phyloP scores from a whole-genome alignment of 92 coral and sea anemone species.

The Pocillopora grandis region DNA sequence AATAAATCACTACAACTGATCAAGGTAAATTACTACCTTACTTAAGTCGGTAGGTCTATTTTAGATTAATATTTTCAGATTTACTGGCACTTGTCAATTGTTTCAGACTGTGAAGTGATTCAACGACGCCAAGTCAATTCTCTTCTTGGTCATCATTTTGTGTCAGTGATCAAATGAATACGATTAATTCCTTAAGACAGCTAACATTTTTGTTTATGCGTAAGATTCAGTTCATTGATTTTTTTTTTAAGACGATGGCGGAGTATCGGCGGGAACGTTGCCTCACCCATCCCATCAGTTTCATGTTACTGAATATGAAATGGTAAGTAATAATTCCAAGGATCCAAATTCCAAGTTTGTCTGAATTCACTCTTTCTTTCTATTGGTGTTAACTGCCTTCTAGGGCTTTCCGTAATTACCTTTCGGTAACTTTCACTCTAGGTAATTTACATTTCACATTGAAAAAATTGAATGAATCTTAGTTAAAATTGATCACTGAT shows the following conservation, averaged over 20 bases:
- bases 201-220: background rate
- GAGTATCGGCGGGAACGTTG: slow-evolving; percentile 52
- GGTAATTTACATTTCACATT: no score
- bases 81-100: no score
- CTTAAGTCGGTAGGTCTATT: background rate
- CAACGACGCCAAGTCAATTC: no score
- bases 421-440: no score
- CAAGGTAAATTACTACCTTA: background rate
- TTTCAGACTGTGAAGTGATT: no score
- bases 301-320: slow-evolving; percentile 50
- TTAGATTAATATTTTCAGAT: background rate
- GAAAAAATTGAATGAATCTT: no score
- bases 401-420: no score
- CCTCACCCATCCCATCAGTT: slow-evolving; percentile 58
- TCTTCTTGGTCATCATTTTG: no score
- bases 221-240: background rate
- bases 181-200: background rate
- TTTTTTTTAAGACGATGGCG: slow-evolving; percentile 48
- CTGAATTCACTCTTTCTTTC: no score
- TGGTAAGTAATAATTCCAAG: slow-evolving; percentile 43
- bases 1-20: slow-evolving; percentile 30
- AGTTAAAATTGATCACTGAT: no score
- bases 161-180: no score
- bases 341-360: background rate
- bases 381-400: no score